Evolutionary conservation across 2,797 vertebrate species (phyloP).

Genomic region (Tenualosa thibaudeaui): DNA sequence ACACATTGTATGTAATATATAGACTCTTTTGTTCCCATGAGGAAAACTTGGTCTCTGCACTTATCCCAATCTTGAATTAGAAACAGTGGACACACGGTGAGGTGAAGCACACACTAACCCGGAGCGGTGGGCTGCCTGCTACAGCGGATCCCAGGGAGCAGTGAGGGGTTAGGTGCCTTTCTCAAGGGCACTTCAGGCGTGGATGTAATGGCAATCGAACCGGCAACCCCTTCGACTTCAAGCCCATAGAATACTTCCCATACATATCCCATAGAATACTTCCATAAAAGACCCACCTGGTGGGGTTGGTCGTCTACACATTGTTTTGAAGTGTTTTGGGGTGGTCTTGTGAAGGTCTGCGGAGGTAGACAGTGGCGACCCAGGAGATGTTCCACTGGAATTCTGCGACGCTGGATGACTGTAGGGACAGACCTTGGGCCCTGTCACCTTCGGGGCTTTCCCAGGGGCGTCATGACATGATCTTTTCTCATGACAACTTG

Average conservation of each 20-base stretch:
- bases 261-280: not conserved
- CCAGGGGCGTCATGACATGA: constrained; percentile 76
- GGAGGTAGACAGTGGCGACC: constrained; percentile 87
- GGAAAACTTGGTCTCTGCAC: no score
- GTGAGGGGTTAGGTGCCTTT: no score
- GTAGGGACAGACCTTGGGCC: constrained; percentile 87
- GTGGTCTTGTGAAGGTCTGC: constrained; percentile 90
- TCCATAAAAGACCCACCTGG: constrained; percentile 73
- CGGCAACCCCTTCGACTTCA: no score
- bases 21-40: no score
- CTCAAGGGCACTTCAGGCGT: no score
- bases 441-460: constrained; percentile 76
- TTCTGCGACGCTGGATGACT: constrained; percentile 81
- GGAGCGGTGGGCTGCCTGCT: no score
- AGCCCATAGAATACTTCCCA: not conserved
- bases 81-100: no score
- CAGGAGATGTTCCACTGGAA: constrained; percentile 71
- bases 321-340: constrained; percentile 93
- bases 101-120: no score
- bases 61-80: no score
- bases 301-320: constrained; percentile 89
- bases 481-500: constrained; percentile 77
- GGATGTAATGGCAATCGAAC: no score
- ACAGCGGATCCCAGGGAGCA: no score
- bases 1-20: no score